Evolutionary conservation across 2,797 vertebrate genomes (phyloP), one percentile per base, ranked within the genome.

Genomic region (Borostomias antarcticus): DNA sequence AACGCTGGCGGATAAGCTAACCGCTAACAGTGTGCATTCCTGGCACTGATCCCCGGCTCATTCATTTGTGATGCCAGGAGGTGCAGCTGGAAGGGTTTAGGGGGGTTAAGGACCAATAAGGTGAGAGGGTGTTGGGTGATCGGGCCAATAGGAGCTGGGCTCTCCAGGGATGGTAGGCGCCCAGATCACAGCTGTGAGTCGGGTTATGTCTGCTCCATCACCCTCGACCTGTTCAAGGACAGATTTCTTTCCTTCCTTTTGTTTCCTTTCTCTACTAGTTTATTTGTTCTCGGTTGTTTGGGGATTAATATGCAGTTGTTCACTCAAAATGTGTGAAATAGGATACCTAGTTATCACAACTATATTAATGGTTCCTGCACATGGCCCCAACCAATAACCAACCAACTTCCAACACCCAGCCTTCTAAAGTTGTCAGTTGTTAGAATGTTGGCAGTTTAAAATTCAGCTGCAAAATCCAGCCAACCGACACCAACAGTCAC

Each of bases 1-100:
- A 19, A n/a, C 30, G 30, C 60, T 5, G 2, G 57, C 9, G 37
- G 60, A 52, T 57, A 56, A 23, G 19, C 57, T 33, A 59, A 51
- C 11, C 1, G 35, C 75, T 48, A 56, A 35, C 26, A 25, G 26
- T 66, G 21, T n/a, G n/a, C 30, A 52, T 54, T 64, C 50, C 33
- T 72, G 64, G 68, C 59, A 52, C 28, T 11, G 51, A 30, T 58
- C 9, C 62, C 29, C 62, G 26, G 28, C n/a, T 32, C 52, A 30
- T 43, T 33, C 19, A 30, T 43, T 25, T 21, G 25, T 43, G n/a
- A 8, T 43, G 52, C 3, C 37, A 56, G 58, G 26, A 59, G 23
- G 15, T 52, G 32, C 62, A 64, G 37, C 17, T 56, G 63, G 35
- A 45, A 45, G 10, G 63, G 26, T 45, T 65, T 56, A 29, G 37